Evolutionary conservation across 2,888 invertebrate genomes (phyloP).

Genomic region (Nomada ruficornis): DNA sequence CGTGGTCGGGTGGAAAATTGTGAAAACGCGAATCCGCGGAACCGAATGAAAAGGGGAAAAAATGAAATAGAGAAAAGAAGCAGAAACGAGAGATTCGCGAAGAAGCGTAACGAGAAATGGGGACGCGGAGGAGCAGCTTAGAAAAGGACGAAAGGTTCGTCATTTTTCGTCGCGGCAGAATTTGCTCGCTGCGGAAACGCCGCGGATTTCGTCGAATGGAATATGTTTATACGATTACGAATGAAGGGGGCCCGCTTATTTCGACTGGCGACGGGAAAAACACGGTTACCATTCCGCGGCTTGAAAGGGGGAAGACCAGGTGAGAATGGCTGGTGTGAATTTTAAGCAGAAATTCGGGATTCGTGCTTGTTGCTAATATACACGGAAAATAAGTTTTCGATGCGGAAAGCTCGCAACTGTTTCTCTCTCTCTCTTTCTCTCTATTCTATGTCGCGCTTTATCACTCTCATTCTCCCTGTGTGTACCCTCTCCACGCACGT

Average conservation of each 20-base stretch:
- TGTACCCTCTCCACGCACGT: conserved; percentile 37
- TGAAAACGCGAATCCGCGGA: not conserved
- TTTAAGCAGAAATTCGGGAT: conserved; percentile 6
- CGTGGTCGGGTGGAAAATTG: not conserved
- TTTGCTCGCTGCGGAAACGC: not conserved
- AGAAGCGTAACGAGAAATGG: not conserved
- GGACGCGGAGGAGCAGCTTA: no score
- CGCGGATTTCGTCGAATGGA: not conserved
- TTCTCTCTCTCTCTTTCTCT: not conserved
- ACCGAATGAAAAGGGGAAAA: no score
- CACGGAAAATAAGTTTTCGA: conserved; percentile 44
- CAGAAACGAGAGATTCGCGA: not conserved
- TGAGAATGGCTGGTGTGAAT: not conserved
- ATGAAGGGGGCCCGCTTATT: conserved; percentile 4
- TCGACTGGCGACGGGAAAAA: not conserved
- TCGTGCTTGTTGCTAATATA: conserved; percentile 31
- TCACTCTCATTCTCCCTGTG: not conserved
- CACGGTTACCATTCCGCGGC: not conserved
- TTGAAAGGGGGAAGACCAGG: no score
- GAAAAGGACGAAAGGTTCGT: not conserved
- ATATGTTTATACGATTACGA: conserved; percentile 5
- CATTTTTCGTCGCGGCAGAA: not conserved
- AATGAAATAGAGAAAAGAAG: not conserved
- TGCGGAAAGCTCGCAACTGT: conserved; percentile 7
- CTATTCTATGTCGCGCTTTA: no score